phyloP scores from a whole-genome alignment of 2,888 invertebrate genomes.

The Lissocephala sabroskyi region DNA sequence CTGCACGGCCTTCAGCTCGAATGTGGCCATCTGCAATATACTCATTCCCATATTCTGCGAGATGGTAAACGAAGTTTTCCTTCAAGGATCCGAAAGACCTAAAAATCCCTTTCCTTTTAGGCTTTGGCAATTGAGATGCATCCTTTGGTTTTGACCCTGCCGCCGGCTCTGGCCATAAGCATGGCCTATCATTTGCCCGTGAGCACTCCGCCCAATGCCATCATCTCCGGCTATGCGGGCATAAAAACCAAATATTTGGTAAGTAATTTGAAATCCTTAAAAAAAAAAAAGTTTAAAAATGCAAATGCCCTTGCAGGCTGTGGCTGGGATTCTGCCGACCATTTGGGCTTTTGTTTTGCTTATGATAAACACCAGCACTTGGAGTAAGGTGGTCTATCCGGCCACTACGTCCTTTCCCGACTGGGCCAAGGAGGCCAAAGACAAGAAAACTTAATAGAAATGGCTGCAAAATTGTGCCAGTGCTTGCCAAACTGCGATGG shows the following conservation, averaged over 20 bases:
- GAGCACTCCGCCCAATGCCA: conserved; percentile 95
- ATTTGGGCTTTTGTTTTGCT: conserved; percentile 15
- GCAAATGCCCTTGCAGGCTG: conserved; percentile 21
- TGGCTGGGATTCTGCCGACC: conserved; percentile 37
- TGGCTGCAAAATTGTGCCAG: too few relatives aligned
- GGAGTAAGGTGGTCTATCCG: conserved; percentile 35
- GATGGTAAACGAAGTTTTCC: conserved; percentile 75
- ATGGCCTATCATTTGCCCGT: conserved; percentile 94
- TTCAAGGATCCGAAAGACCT: not conserved
- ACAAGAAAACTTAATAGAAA: conserved; percentile 1
- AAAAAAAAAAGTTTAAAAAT: not conserved
- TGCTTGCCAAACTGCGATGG: too few relatives aligned
- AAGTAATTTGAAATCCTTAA: conserved; percentile 18
- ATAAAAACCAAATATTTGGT: conserved; percentile 85
- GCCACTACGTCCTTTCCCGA: conserved; percentile 17
- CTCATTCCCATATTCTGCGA: conserved; percentile 85
- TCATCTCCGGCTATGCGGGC: conserved; percentile 85
- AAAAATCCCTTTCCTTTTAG: conserved; percentile 69
- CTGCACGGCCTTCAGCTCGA: conserved; percentile 83
- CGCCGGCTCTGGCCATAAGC: conserved; percentile 87
- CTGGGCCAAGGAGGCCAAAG: conserved; percentile 18
- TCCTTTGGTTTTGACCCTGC: conserved; percentile 89
- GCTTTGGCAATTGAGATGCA: conserved; percentile 80
- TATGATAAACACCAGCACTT: conserved; percentile 20
- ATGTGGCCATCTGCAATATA: conserved; percentile 90